Conservation (phyloP, 2,797 vertebrate species). For the Sphaeramia orbicularis region DNA sequence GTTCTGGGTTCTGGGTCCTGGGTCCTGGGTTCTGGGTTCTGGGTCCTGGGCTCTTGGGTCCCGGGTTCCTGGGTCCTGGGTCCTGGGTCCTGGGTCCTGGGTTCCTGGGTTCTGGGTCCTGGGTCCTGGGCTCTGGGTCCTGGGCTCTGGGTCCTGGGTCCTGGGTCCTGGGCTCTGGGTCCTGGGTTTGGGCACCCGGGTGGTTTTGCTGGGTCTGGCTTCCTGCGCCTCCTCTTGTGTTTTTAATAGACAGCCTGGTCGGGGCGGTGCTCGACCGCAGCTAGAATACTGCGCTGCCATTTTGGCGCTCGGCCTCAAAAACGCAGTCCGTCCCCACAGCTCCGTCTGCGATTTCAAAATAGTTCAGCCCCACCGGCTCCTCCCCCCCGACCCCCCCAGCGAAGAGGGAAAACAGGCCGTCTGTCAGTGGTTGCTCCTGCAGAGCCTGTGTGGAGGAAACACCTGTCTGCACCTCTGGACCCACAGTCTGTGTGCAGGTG, state of each 20-base stretch:
- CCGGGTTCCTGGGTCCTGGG: too few species aligned
- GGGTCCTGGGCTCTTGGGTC: too few species aligned
- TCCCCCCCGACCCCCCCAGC: conserved; percentile 64
- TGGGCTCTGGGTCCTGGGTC: too few species aligned
- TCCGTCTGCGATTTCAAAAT: conserved; percentile 79
- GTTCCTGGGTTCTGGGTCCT: too few species aligned
- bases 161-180: too few species aligned
- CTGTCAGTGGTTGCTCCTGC: conserved; percentile 62
- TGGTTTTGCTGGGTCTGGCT: conserved; percentile 83
- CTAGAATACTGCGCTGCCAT: conserved; percentile 80
- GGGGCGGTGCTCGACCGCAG: conserved; percentile 86
- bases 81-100: too few species aligned
- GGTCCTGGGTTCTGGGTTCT: too few species aligned
- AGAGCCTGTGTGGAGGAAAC: conserved; percentile 69
- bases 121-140: too few species aligned
- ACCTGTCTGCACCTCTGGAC: conserved; percentile 72
- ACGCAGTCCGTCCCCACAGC: conserved; percentile 74
- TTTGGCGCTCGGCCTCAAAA: conserved; percentile 78
- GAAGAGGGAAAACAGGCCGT: conserved; percentile 44
- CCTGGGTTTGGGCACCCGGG: conserved; percentile 68
- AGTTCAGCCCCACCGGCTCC: conserved; percentile 65
- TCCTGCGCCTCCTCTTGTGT: conserved; percentile 76
- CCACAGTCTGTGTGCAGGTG: conserved; percentile 70
- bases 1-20: too few species aligned
- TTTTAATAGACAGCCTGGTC: conserved; percentile 85